A percentile compares a stretch with the other conserved stretches of the same genome.
Conservation (phyloP, 92 coral and sea anemone genomes). For the Porites evermanni region DNA sequence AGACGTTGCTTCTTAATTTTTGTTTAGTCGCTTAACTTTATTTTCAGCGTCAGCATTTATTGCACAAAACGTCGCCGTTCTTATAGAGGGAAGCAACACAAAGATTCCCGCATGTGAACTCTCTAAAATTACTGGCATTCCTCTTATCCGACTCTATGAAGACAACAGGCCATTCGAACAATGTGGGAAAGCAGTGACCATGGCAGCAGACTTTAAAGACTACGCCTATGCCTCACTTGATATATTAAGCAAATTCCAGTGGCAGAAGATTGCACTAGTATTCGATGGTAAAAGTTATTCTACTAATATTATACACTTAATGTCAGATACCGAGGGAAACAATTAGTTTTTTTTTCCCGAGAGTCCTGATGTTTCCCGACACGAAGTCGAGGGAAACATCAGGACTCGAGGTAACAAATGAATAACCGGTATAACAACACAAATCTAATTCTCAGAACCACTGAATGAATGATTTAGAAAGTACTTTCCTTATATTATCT, state of each 20-base stretch:
- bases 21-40: no score
- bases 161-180: slow-evolving; percentile 2
- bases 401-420: no score
- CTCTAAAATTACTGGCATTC: slow-evolving; percentile 41
- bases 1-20: no score
- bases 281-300: slow-evolving; percentile 39
- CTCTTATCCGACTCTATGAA: slow-evolving; percentile 44
- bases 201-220: slow-evolving; percentile 59
- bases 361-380: no score
- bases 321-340: no score
- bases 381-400: no score
- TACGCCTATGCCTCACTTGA: slow-evolving; percentile 61
- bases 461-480: no score
- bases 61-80: slow-evolving; percentile 14
- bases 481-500: no score
- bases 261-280: slow-evolving; percentile 56
- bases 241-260: slow-evolving; percentile 52
- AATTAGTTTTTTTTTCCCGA: no score
- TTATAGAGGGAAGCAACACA: slow-evolving; percentile 17
- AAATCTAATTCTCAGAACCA: no score
- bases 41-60: neutral
- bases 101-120: slow-evolving; percentile 36
- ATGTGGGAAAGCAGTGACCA: slow-evolving; percentile 47
- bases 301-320: no score
- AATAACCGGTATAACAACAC: no score